A percentile compares a stretch with the other conserved stretches of the same genome.
phyloP scores from a whole-genome alignment of 2,797 vertebrate genomes.

The Thamnophis elegans region DNA sequence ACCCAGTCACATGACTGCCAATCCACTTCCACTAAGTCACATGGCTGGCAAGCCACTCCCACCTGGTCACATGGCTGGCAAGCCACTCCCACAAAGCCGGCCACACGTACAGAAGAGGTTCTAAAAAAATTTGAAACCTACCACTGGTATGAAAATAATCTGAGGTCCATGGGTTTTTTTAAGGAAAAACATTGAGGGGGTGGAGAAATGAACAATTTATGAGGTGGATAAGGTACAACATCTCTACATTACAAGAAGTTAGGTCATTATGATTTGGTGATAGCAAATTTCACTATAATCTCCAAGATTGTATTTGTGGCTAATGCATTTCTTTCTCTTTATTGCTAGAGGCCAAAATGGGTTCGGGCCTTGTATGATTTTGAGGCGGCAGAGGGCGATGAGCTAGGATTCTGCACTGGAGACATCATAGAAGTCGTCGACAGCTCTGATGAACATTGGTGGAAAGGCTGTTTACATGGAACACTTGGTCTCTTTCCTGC shows the following conservation, averaged over 20 bases:
- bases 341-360: conserved; percentile 68
- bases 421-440: conserved; percentile 91
- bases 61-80: no score
- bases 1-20: no score
- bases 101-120: no score
- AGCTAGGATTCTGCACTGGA: conserved; percentile 82
- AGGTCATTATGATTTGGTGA: neutral
- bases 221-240: neutral
- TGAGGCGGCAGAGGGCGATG: conserved; percentile 82
- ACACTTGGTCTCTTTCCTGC: conserved; percentile 87
- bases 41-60: no score
- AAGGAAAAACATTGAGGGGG: neutral
- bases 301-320: neutral
- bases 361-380: conserved; percentile 90
- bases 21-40: no score
- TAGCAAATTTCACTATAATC: neutral
- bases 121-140: no score
- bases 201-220: neutral
- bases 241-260: neutral
- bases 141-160: neutral
- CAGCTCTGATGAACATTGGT: conserved; percentile 84
- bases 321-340: conserved; percentile 42
- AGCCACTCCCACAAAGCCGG: no score
- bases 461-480: conserved; percentile 83
- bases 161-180: neutral